Conservation (phyloP, 2,113 vertebrate species). For the Sturnira hondurensis region DNA sequence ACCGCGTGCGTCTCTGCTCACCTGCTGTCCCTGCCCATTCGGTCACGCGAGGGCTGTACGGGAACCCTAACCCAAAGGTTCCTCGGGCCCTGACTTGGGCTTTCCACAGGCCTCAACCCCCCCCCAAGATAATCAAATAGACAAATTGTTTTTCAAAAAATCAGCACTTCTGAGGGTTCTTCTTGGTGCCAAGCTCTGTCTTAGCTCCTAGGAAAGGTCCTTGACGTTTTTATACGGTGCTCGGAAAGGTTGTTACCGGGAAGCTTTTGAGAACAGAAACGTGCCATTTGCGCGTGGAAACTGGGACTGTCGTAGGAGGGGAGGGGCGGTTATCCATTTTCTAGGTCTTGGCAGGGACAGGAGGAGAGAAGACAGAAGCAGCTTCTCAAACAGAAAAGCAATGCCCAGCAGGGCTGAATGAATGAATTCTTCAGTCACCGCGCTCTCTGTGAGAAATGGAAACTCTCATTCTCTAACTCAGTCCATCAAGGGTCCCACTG, state of each 20-base stretch:
- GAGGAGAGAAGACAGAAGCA: not conserved
- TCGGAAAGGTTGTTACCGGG: not conserved
- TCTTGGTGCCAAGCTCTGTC: not conserved
- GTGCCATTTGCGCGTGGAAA: no score
- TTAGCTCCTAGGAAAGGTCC: not conserved
- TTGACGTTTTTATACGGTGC: not conserved
- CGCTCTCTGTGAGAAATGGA: not conserved
- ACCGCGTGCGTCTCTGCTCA: fast-evolving
- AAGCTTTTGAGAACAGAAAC: not conserved
- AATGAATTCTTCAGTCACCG: not conserved
- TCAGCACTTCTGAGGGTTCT: not conserved
- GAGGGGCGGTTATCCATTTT: not conserved
- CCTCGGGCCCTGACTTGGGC: not conserved
- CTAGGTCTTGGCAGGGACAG: not conserved
- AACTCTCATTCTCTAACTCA: not conserved
- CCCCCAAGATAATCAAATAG: not conserved
- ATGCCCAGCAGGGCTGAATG: not conserved
- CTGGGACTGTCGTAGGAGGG: not conserved
- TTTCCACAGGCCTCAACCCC: not conserved
- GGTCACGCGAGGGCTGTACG: fast-evolving
- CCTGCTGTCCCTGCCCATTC: fast-evolving
- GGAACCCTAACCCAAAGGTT: not conserved
- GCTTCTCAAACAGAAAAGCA: not conserved
- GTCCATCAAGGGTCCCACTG: not conserved
- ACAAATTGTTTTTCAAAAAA: not conserved